Conservation (phyloP, 2,888 invertebrate species). For the Acheta domesticus region DNA sequence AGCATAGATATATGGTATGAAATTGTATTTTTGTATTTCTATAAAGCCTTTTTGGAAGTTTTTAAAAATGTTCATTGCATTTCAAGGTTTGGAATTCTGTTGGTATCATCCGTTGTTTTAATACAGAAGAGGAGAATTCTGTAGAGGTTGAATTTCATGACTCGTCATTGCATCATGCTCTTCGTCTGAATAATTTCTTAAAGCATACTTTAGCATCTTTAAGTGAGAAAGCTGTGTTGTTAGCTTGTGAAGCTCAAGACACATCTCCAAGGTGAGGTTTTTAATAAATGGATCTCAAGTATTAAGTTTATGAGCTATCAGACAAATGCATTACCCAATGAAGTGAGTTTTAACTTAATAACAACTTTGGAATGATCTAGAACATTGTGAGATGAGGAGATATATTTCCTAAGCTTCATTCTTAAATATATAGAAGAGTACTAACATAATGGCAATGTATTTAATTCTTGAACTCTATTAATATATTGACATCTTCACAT, state of each 20-base stretch:
- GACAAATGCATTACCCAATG: too few species aligned
- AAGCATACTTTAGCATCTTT: conserved; percentile 86
- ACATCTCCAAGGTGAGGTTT: conserved; percentile 61
- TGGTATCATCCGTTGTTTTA: conserved; percentile 83
- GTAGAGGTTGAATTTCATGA: conserved; percentile 97
- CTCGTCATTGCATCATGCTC: conserved; percentile 78
- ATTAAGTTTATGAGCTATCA: too few species aligned
- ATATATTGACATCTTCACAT: background rate
- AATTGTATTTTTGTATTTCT: conserved; percentile 20
- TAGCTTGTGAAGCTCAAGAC: conserved; percentile 60
- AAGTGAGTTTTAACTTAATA: too few species aligned
- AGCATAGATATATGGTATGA: conserved; percentile 69
- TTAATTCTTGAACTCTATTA: too few species aligned
- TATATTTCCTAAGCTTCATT: too few species aligned
- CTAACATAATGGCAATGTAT: too few species aligned
- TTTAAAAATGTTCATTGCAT: conserved; percentile 26
- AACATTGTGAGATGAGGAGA: too few species aligned
- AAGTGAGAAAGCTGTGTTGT: conserved; percentile 71
- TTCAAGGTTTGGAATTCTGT: conserved; percentile 82
- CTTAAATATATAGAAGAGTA: too few species aligned
- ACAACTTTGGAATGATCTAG: too few species aligned
- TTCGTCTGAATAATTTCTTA: conserved; percentile 82
- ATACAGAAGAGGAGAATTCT: conserved; percentile 69
- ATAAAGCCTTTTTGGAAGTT: conserved; percentile 38
- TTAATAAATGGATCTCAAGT: conserved; percentile 38